These are phyloP conservation scores for Sebastes iracundus DNA, from an alignment of 2,797 vertebrate species.

Conservation along the genomic window DNA sequence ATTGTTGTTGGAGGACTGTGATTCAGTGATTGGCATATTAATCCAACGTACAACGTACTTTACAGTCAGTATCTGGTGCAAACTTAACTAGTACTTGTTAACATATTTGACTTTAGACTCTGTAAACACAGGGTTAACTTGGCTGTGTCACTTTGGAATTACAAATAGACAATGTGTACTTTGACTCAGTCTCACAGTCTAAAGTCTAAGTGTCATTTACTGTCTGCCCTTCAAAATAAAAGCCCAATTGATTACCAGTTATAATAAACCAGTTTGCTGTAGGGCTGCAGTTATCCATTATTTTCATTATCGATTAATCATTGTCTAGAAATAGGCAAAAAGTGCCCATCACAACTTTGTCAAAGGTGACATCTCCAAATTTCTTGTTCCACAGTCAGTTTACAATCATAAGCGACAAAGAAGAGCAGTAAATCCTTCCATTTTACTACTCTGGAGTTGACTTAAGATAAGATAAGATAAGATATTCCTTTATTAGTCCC, in stretches of 20 bases:
- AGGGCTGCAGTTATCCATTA: neutral
- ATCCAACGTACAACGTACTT: neutral
- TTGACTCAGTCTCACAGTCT: neutral
- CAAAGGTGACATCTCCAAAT: neutral
- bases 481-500: too few relatives aligned
- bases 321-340: neutral
- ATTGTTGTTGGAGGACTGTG: neutral
- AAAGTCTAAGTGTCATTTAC: constrained; percentile 9
- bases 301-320: too few relatives aligned
- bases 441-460: too few relatives aligned
- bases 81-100: neutral
- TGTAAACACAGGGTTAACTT: too few relatives aligned
- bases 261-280: neutral
- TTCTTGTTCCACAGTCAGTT: neutral
- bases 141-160: neutral
- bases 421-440: too few relatives aligned
- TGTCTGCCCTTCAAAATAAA: too few relatives aligned
- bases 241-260: neutral
- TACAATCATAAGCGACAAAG: neutral
- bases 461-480: too few relatives aligned
- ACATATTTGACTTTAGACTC: neutral
- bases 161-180: neutral
- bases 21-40: neutral
- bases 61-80: neutral
- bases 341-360: neutral